Base-by-base conservation (phyloP, 1,140 invertebrate genomes). In the Dreissena polymorpha region DNA sequence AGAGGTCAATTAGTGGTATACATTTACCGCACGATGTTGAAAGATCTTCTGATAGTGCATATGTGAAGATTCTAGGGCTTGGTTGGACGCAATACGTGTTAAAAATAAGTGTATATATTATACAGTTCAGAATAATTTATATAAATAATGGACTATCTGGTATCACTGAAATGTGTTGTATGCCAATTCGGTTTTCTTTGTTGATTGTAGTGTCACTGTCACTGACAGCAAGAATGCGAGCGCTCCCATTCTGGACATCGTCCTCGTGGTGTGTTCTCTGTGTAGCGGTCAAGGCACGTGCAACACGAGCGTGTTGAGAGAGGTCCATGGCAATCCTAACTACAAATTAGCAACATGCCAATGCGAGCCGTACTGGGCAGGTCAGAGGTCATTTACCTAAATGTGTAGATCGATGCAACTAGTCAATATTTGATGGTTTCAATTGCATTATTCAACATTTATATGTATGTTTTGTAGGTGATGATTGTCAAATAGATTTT, bases 291-390 rank as follows among this genome's bases (percentile, higher is more conserved):
- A 83, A n/a, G 80, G 80, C 14, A 27, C 39, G 7, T 83, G 80
- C 55, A 23, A 83, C 49, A 53, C 73, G n/a, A 69, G n/a, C n/a
- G 0, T 39, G 16, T 51, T 69, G n/a, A 51, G 80, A 16, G 80
- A 83, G 57, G 72, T 68, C 25, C 50, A 23, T 10, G 39, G 70
- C n/a, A 83, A 70, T 18, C 70, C 73, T 13, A 69, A 23, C 21
- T 83, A 74, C 51, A 83, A 83, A 73, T 83, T 53, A 25, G 80
- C 80, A 7, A 75, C 72, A 2, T 83, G 81, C 39, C 7, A 63
- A 13, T 83, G 81, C 53, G 29, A 53, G 21, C 25, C 29, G 0
- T 83, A 83, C 50, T 83, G 74, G 72, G 63, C 64, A 68, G 81
- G 81, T 83, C 70, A 18, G 69, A 68, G 27, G 23, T 64, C 29